Conservation (phyloP, 1,140 invertebrate species). For the Conopomorpha cramerella region DNA sequence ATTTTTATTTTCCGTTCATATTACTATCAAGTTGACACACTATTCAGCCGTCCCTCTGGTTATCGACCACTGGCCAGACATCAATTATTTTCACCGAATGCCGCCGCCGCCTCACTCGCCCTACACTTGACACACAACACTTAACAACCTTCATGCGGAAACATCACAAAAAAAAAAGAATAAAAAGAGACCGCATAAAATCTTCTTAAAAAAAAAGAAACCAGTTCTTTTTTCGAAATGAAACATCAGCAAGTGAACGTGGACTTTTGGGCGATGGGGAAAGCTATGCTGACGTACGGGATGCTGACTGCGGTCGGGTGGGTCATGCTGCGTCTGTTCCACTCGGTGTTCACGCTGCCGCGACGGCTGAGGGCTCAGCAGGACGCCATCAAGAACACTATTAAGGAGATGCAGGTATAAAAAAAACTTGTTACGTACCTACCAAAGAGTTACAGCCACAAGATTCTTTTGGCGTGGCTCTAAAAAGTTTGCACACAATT, state of each 20-base stretch:
- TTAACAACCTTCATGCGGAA: not conserved
- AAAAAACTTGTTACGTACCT: too few relatives aligned
- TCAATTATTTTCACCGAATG: too few relatives aligned
- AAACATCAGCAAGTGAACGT: conserved; percentile 55
- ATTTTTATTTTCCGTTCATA: too few relatives aligned
- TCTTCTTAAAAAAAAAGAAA: too few relatives aligned
- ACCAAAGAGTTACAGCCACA: too few relatives aligned
- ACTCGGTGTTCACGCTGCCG: conserved; percentile 51
- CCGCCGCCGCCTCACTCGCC: too few relatives aligned
- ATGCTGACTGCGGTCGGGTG: conserved; percentile 45
- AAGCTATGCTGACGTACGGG: conserved; percentile 46
- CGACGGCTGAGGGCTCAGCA: conserved; percentile 35
- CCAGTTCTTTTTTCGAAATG: conserved; percentile 43
- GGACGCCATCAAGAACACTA: conserved; percentile 29
- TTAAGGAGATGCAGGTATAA: conserved; percentile 34
- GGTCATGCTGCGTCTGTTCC: conserved; percentile 52
- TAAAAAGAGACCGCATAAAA: not conserved
- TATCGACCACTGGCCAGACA: too few relatives aligned
- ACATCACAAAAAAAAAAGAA: not conserved
- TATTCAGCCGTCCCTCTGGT: too few relatives aligned
- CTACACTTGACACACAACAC: too few relatives aligned
- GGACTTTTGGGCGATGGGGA: conserved; percentile 54
- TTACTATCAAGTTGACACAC: too few relatives aligned
- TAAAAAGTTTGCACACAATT: too few relatives aligned
- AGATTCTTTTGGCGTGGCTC: too few relatives aligned